Conservation (phyloP, 2,797 vertebrate species). For the Chromis chromis region DNA sequence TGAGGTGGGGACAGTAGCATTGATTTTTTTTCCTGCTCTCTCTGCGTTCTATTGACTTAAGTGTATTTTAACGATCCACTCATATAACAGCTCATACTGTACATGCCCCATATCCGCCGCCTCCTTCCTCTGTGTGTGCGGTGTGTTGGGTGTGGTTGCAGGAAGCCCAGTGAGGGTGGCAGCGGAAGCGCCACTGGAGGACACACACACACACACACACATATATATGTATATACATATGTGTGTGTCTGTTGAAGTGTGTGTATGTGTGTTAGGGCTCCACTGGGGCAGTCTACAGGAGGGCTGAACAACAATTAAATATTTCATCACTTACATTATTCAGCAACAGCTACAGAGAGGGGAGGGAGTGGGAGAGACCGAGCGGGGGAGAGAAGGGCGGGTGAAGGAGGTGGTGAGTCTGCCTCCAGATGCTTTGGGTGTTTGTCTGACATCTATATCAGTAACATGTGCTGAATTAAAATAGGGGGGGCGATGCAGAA, state of each 20-base stretch:
- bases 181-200: slow-evolving; percentile 37
- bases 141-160: slow-evolving; percentile 65
- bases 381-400: slow-evolving; percentile 10
- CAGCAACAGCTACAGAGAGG: slow-evolving; percentile 70
- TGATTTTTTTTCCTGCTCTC: slow-evolving; percentile 18
- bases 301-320: slow-evolving; percentile 84
- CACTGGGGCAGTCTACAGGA: slow-evolving; percentile 76
- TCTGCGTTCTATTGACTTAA: slow-evolving; percentile 40
- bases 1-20: slow-evolving; percentile 41
- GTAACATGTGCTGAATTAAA: slow-evolving; percentile 4
- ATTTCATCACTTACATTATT: slow-evolving; percentile 87
- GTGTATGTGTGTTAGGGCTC: slow-evolving; percentile 53
- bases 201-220: slow-evolving; percentile 18
- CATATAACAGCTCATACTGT: slow-evolving; percentile 34
- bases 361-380: slow-evolving; percentile 41
- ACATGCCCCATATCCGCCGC: slow-evolving; percentile 33
- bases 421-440: slow-evolving; percentile 19
- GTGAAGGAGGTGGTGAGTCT: slow-evolving; percentile 4
- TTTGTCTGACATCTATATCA: slow-evolving; percentile 31
- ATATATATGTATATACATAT: no score
- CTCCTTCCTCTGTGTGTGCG: slow-evolving; percentile 16
- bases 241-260: no score
- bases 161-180: slow-evolving; percentile 45
- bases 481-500: not conserved
- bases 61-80: slow-evolving; percentile 59